phyloP scores from a whole-genome alignment of 2,888 invertebrate genomes.

The Pristionchus entomophagus region DNA sequence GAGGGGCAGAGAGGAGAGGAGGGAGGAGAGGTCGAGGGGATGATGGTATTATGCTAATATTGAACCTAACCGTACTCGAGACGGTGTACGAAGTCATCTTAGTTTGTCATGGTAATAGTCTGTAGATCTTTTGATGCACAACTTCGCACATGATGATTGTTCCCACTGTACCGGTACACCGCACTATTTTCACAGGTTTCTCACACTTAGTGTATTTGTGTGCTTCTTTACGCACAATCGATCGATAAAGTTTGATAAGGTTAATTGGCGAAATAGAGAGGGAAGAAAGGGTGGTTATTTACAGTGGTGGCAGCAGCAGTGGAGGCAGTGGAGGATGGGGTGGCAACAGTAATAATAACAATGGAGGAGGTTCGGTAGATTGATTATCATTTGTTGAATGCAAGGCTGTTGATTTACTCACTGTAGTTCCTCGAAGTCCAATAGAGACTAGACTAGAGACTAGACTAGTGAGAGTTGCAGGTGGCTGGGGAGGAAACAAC shows the following conservation, averaged over 20 bases:
- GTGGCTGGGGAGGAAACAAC: background rate
- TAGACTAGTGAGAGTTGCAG: constrained; percentile 12
- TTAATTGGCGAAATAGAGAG: background rate
- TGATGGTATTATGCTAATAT: background rate
- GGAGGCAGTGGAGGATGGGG: background rate
- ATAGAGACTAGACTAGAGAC: too few species aligned
- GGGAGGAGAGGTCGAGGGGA: constrained; percentile 16
- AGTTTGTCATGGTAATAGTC: background rate
- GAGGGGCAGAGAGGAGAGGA: constrained; percentile 11
- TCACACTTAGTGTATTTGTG: background rate
- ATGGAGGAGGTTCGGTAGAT: background rate
- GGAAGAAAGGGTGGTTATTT: background rate
- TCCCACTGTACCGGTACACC: background rate
- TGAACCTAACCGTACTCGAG: too few species aligned
- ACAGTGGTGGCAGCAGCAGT: constrained; percentile 23
- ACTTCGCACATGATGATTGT: background rate
- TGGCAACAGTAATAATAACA: constrained; percentile 20
- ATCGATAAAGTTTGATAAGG: background rate
- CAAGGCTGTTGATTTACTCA: too few species aligned
- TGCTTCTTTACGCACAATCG: background rate
- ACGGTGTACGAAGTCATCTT: too few species aligned
- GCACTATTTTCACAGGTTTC: background rate
- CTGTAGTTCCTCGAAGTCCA: too few species aligned
- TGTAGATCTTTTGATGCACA: background rate
- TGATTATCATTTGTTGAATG: too few species aligned